Percentiles rank a stretch among this genome's conserved stretches.
Conservation (phyloP, 2,888 invertebrate species). For the Bombylius major region DNA sequence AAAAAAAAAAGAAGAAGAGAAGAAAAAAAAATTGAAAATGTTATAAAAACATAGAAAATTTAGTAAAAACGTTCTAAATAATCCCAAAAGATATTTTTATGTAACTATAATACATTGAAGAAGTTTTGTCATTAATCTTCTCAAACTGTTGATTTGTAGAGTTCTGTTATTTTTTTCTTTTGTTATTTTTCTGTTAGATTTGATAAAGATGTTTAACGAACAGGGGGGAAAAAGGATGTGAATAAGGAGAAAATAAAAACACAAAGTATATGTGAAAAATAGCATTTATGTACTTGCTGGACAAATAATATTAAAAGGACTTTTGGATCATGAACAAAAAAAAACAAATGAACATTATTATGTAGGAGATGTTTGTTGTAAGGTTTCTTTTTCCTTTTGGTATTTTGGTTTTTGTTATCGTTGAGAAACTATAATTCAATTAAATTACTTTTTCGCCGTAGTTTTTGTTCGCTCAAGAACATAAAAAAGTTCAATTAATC, state of each 20-base stretch:
- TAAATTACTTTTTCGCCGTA: too few species aligned
- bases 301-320: too few species aligned
- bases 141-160: background rate
- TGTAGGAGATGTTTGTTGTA: too few species aligned
- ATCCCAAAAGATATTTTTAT: background rate
- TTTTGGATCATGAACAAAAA: too few species aligned
- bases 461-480: too few species aligned
- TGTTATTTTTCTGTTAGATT: background rate
- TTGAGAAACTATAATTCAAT: too few species aligned
- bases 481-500: too few species aligned
- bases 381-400: too few species aligned
- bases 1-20: too few species aligned
- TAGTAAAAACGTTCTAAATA: background rate
- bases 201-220: background rate
- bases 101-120: background rate
- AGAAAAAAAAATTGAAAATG: background rate
- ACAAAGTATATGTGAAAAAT: background rate
- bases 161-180: background rate
- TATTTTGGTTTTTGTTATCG: too few species aligned
- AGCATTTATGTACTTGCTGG: too few species aligned
- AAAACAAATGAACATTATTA: too few species aligned
- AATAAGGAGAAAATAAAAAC: background rate
- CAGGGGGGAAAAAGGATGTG: background rate
- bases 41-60: background rate
- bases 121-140: background rate